These are phyloP conservation scores for Aquatica leii DNA, from an alignment of 2,888 invertebrate species.

Conservation along the genomic window DNA sequence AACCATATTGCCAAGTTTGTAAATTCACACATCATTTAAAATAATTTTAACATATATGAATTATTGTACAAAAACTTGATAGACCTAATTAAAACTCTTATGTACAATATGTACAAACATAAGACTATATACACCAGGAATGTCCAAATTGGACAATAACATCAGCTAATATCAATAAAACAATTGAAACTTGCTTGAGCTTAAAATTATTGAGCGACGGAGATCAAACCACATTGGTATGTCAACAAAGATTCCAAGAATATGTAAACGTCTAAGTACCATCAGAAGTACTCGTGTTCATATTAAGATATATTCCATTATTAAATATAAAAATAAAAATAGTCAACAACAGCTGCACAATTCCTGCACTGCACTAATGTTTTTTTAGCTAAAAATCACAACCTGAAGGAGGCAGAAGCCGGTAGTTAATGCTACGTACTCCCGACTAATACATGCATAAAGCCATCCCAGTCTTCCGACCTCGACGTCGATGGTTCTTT, in stretches of 20 bases:
- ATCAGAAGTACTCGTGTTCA: slow-evolving; percentile 30
- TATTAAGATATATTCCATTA: slow-evolving; percentile 34
- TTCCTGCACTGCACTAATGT: slow-evolving; percentile 53
- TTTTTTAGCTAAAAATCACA: slow-evolving; percentile 58
- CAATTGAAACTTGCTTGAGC: slow-evolving; percentile 44
- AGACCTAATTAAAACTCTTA: slow-evolving; percentile 56
- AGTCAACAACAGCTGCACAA: slow-evolving; percentile 58
- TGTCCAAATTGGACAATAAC: slow-evolving; percentile 55
- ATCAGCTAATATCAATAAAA: slow-evolving; percentile 47
- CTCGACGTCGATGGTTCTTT: slow-evolving; percentile 61
- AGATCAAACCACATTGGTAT: slow-evolving; percentile 51
- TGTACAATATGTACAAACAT: slow-evolving; percentile 58
- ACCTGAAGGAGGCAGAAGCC: slow-evolving; percentile 55
- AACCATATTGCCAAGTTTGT: slow-evolving; percentile 58
- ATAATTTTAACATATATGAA: slow-evolving; percentile 51
- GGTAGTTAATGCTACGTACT: slow-evolving; percentile 65
- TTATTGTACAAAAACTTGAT: slow-evolving; percentile 41
- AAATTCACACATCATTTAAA: slow-evolving; percentile 59
- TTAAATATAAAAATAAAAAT: slow-evolving; percentile 54
- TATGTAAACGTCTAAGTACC: slow-evolving; percentile 32
- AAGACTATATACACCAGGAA: slow-evolving; percentile 56
- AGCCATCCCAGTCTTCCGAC: slow-evolving; percentile 66
- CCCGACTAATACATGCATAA: slow-evolving; percentile 75
- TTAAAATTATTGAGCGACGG: slow-evolving; percentile 55
- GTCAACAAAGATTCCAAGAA: slow-evolving; percentile 36